These are phyloP conservation scores for Amaurobius ferox DNA, from an alignment of 2,888 invertebrate species.

Conservation along the genomic window DNA sequence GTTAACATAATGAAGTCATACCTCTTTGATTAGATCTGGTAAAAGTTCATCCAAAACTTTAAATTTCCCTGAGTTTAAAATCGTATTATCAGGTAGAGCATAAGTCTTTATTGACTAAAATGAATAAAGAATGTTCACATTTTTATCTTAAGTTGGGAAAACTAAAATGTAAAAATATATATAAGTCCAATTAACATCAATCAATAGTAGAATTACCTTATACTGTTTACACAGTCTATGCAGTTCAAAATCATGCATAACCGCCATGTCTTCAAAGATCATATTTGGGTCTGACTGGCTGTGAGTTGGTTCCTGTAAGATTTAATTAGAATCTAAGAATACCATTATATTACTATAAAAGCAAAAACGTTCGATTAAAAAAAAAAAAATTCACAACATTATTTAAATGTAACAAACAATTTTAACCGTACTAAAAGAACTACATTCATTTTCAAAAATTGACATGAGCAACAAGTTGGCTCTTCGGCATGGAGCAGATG, in stretches of 20 bases:
- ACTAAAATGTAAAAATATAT: too few relatives aligned
- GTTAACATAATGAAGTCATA: slow-evolving; percentile 67
- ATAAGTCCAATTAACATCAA: too few relatives aligned
- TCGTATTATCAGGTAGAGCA: slow-evolving; percentile 80
- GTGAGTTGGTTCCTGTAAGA: slow-evolving; percentile 78
- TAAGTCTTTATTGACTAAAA: slow-evolving; percentile 66
- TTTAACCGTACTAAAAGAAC: too few relatives aligned
- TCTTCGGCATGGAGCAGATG: too few relatives aligned
- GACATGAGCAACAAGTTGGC: too few relatives aligned
- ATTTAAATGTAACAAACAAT: too few relatives aligned
- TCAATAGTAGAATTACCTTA: slow-evolving; percentile 79
- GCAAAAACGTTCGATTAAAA: too few relatives aligned
- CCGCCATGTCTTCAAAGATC: slow-evolving; percentile 90
- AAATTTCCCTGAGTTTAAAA: slow-evolving; percentile 92
- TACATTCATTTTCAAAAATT: too few relatives aligned
- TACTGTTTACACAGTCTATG: slow-evolving; percentile 86
- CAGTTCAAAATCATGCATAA: slow-evolving; percentile 94
- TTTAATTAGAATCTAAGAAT: too few relatives aligned
- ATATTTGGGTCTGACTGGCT: slow-evolving; percentile 77
- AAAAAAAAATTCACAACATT: too few relatives aligned
- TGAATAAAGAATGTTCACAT: neutral
- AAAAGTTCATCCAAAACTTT: slow-evolving; percentile 86
- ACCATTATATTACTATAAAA: too few relatives aligned
- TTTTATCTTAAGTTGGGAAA: too few relatives aligned
- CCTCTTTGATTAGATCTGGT: slow-evolving; percentile 82